A percentile compares a stretch with the other conserved stretches of the same genome.
phyloP scores from a whole-genome alignment of 2,113 vertebrate species.

The Stigmatopora argus region DNA sequence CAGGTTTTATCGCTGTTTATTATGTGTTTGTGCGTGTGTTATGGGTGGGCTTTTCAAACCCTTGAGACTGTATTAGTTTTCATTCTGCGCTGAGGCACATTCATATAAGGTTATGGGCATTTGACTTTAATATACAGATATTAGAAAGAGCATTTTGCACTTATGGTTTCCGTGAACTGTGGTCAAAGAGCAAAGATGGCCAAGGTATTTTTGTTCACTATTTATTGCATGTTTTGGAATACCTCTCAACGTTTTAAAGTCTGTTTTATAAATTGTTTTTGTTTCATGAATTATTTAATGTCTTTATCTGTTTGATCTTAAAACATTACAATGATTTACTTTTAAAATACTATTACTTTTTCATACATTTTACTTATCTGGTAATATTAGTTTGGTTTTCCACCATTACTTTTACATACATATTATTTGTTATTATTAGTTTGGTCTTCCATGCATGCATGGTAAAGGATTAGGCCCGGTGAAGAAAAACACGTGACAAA shows the following conservation, averaged over 20 bases:
- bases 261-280: background rate
- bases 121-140: background rate
- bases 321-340: too few species aligned
- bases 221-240: background rate
- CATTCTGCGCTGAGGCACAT: slow-evolving; percentile 10
- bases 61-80: slow-evolving; percentile 6
- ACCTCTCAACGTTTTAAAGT: background rate
- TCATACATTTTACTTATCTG: too few species aligned
- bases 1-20: slow-evolving; percentile 4
- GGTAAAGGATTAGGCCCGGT: too few species aligned
- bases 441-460: too few species aligned
- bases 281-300: too few species aligned
- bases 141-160: background rate
- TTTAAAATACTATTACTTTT: too few species aligned
- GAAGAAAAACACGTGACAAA: background rate
- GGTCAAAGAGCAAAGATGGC: background rate
- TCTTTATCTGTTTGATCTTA: too few species aligned
- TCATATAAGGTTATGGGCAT: slow-evolving; percentile 12
- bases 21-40: background rate
- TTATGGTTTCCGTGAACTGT: background rate
- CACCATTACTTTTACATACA: too few species aligned
- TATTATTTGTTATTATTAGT: too few species aligned
- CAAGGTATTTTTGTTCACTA: background rate
- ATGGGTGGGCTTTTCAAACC: background rate
- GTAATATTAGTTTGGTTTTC: too few species aligned